phyloP scores from a whole-genome alignment of 1,140 invertebrate genomes.

The Melipona quadrifasciata region DNA sequence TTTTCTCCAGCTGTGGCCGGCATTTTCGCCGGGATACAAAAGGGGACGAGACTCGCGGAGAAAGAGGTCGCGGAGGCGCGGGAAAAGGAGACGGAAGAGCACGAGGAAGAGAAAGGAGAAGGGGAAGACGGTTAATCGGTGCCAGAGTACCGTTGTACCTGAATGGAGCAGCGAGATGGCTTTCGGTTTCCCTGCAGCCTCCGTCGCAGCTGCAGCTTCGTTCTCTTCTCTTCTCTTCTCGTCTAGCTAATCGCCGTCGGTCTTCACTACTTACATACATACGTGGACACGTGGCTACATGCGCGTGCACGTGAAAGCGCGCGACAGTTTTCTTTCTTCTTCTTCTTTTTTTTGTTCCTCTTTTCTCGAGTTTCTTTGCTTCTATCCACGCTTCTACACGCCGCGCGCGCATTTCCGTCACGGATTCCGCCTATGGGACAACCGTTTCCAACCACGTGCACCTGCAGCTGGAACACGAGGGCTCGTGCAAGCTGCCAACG shows the following conservation, averaged over 20 bases:
- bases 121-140: constrained; percentile 74
- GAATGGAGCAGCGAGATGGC: constrained; percentile 74
- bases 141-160: constrained; percentile 79
- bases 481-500: constrained; percentile 15
- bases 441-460: constrained; percentile 33
- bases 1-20: neutral
- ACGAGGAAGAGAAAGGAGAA: constrained; percentile 49
- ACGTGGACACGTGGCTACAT: neutral
- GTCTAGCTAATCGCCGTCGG: neutral
- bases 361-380: no score
- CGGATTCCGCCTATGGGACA: constrained; percentile 7
- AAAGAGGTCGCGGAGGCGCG: constrained; percentile 51
- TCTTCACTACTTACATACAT: no score
- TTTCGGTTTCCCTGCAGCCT: constrained; percentile 71
- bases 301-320: constrained; percentile 38
- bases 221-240: neutral
- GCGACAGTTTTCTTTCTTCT: constrained; percentile 29
- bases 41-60: constrained; percentile 22
- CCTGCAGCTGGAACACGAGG: constrained; percentile 1
- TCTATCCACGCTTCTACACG: no score
- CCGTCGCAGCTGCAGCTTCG: constrained; percentile 54
- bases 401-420: constrained; percentile 18
- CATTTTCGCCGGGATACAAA: constrained; percentile 43
- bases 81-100: constrained; percentile 50
- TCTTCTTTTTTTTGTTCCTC: no score